Conservation (phyloP, 2,113 vertebrate species). For the Numida meleagris region DNA sequence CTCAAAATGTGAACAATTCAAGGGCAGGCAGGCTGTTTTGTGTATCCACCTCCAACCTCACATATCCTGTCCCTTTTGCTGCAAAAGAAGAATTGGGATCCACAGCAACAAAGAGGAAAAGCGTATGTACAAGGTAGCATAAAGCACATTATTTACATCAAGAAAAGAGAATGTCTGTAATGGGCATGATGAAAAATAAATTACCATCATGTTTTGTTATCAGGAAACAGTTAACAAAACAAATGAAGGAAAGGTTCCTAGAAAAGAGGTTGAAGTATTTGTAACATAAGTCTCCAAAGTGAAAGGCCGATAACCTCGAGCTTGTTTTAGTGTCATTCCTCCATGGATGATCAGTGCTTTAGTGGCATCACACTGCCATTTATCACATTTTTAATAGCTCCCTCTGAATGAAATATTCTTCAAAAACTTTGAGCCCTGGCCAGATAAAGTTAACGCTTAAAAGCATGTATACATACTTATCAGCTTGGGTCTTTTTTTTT, state of each 20-base stretch:
- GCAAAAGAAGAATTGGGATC: neutral
- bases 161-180: neutral
- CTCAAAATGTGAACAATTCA: neutral
- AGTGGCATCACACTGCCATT: neutral
- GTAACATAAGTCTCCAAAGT: neutral
- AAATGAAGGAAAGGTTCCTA: neutral
- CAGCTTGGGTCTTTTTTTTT: neutral
- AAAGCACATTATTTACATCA: neutral
- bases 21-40: neutral
- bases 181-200: neutral
- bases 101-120: neutral
- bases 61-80: neutral
- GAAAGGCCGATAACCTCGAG: constrained; percentile 1
- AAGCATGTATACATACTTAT: neutral
- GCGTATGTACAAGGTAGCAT: neutral
- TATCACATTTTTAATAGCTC: constrained; percentile 9
- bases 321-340: constrained; percentile 9
- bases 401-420: constrained; percentile 12
- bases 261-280: neutral
- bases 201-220: neutral
- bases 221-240: neutral
- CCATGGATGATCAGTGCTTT: constrained; percentile 28
- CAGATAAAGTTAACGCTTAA: neutral
- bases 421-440: neutral
- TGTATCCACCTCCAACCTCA: neutral